A percentile compares a stretch with the other conserved stretches of the same genome.
Evolutionary conservation across 2,888 invertebrate species (phyloP).

Genomic region (Trissoscelio sp.): DNA sequence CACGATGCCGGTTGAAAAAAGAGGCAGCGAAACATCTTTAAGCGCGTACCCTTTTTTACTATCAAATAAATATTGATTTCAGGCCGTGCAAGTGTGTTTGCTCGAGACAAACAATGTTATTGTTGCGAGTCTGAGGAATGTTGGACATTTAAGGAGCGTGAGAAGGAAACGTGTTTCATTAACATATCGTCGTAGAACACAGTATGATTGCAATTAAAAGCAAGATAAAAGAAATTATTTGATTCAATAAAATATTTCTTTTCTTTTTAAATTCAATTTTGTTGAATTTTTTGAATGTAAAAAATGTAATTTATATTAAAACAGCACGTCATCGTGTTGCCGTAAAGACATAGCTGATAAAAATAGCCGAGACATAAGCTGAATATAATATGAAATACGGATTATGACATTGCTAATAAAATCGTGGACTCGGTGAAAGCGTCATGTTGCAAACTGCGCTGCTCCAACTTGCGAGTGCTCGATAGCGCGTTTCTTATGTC

Average conservation of each 20-base stretch:
- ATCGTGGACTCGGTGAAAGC: conserved; percentile 54
- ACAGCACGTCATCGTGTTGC: background rate
- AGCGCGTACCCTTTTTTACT: conserved; percentile 22
- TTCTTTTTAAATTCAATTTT: no score
- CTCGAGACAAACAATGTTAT: conserved; percentile 56
- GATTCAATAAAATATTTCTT: no score
- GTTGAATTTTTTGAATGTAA: no score
- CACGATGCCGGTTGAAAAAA: conserved; percentile 39
- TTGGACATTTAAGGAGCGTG: conserved; percentile 49
- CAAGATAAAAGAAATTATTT: no score
- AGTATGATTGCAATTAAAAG: conserved; percentile 20
- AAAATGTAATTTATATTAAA: conserved; percentile 13
- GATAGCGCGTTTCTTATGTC: conserved; percentile 57
- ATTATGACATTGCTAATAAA: conserved; percentile 62
- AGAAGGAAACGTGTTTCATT: conserved; percentile 58
- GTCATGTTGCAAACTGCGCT: conserved; percentile 49
- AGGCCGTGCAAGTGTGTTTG: conserved; percentile 52
- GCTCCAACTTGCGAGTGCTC: conserved; percentile 33
- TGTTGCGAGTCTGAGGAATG: conserved; percentile 44
- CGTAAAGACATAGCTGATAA: conserved; percentile 27
- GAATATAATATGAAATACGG: conserved; percentile 59
- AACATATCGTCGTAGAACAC: conserved; percentile 21
- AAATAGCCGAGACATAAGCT: conserved; percentile 34
- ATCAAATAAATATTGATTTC: conserved; percentile 69
- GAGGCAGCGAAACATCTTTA: conserved; percentile 23